These are phyloP conservation scores for Microplitis mediator DNA, from an alignment of 1,140 invertebrate genomes.

Conservation along the genomic window DNA sequence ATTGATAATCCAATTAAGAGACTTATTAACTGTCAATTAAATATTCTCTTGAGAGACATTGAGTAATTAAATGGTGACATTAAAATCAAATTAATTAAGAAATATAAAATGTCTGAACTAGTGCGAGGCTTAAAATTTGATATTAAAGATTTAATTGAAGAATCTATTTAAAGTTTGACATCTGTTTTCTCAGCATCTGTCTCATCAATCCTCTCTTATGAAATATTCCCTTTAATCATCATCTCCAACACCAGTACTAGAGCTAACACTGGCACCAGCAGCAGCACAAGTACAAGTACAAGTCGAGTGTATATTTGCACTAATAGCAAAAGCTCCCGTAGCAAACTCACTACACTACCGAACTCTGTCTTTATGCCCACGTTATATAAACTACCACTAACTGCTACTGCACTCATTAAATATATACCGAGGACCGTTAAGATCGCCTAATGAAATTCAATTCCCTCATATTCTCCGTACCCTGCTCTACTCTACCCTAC, in stretches of 20 bases:
- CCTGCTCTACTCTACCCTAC: too few species aligned
- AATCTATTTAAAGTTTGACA: constrained; percentile 20
- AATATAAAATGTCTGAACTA: not conserved
- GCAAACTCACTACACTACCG: too few species aligned
- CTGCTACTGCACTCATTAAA: not conserved
- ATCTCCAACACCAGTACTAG: too few species aligned
- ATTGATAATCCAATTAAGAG: too few species aligned
- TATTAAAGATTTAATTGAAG: constrained; percentile 7
- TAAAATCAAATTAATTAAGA: not conserved
- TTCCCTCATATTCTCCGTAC: not conserved
- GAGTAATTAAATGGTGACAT: too few species aligned
- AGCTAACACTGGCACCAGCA: too few species aligned
- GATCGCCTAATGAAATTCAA: constrained; percentile 8
- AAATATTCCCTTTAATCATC: constrained; percentile 19
- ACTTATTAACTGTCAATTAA: too few species aligned
- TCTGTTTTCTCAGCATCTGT: not conserved
- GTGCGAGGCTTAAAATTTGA: not conserved
- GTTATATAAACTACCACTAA: too few species aligned
- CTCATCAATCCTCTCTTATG: constrained; percentile 7
- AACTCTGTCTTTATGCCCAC: too few species aligned
- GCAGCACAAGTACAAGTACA: not conserved
- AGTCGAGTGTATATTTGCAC: constrained; percentile 1
- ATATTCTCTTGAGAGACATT: too few species aligned
- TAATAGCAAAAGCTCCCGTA: not conserved
- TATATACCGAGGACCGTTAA: not conserved